Evolutionary conservation across 2,888 invertebrate genomes (phyloP), one percentile per base, ranked within the genome.

Genomic region (Drosophila kambysellisi): DNA sequence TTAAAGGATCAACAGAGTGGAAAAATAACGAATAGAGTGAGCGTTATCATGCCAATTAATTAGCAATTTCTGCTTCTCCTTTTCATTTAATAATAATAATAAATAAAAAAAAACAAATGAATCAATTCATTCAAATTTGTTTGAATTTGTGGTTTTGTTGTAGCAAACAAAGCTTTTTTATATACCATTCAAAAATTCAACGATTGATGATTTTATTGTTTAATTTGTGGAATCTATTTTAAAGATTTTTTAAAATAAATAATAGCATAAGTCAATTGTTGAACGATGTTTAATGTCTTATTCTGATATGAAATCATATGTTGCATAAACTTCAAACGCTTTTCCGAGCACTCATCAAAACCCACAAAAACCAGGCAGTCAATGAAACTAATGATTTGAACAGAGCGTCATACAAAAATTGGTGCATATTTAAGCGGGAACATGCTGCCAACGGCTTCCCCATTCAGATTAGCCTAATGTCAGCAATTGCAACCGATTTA

Each of bases 341-440:
- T 57, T 62, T 73, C 68, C 77, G 63, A 67, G 56, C 70, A 68
- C 74, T 80, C 84, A 88, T 88, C 83, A 78, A 80, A 73, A 66
- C 70, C 64, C 72, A 52, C 64, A 68, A 76, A 76, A 72, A 70
- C 64, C 32, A 67, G 37, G 8, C 51, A 51, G 53, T 60, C 57
- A 60, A 50, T 66, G 62, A 33, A 48, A 60, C 57, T 29, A 35
- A 46, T 62, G 66, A 70, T 78, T 79, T 83, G 81, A 75, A 86
- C 81, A 75, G 78, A 69, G 12, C 32, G 32, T 66, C 61, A 43
- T 72, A 25, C 43, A 46, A 29, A 53, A 71, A 69, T 57, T 50
- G 64, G 53, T 37, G 50, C 29, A 80, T 70, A 72, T 65, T 73
- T 76, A 54, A 52, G 0, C 69, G 53, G 56, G 46, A 41, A 57